Evolutionary conservation across 1,140 invertebrate genomes (phyloP).

Genomic region (Palaemon carinicauda): DNA sequence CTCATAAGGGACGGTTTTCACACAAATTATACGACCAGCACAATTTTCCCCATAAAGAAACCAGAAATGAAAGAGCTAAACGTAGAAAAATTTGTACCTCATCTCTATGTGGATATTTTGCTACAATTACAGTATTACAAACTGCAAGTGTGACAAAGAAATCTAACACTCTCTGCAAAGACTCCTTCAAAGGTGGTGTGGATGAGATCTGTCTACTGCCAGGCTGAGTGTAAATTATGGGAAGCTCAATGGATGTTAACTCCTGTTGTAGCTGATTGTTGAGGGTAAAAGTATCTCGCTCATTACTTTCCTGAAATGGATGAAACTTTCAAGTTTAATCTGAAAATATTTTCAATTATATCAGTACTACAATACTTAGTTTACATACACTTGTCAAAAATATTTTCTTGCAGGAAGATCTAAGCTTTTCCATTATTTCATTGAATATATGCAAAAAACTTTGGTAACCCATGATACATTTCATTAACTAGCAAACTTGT

Average conservation of each 20-base stretch:
- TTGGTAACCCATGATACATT: no score
- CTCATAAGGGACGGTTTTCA: no score
- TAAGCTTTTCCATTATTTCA: no score
- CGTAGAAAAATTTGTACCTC: slow-evolving; percentile 64
- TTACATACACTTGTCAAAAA: no score
- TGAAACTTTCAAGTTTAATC: background rate
- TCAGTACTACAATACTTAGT: background rate
- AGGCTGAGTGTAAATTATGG: slow-evolving; percentile 50
- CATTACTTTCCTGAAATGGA: background rate
- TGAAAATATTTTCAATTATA: background rate
- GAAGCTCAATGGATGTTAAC: slow-evolving; percentile 65
- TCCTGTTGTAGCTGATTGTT: slow-evolving; percentile 77
- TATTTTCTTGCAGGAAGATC: no score
- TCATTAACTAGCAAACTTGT: no score
- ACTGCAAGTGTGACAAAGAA: slow-evolving; percentile 91
- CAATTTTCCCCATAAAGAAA: background rate
- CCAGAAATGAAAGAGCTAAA: background rate
- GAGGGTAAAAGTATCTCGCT: slow-evolving; percentile 67
- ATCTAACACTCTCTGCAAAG: slow-evolving; percentile 76
- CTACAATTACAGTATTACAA: slow-evolving; percentile 96
- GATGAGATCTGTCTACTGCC: slow-evolving; percentile 2
- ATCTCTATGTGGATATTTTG: slow-evolving; percentile 87
- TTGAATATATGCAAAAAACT: no score
- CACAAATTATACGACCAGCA: background rate
- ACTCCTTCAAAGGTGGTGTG: slow-evolving; percentile 10